These are phyloP conservation scores for Neosalanx taihuensis DNA, from an alignment of 2,797 vertebrate genomes.

Conservation along the genomic window DNA sequence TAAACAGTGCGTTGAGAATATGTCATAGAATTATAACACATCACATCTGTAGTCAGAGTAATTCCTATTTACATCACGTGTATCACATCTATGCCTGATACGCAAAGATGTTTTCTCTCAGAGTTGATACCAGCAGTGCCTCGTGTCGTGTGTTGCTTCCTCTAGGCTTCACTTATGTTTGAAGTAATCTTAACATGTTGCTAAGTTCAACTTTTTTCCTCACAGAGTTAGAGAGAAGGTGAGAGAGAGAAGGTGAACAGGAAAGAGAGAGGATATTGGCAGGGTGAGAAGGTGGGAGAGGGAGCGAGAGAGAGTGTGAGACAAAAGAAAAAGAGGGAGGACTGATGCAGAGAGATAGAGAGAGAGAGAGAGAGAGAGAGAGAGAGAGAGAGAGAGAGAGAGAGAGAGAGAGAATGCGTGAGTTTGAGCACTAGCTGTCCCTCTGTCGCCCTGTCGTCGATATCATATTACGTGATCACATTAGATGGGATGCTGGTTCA, in stretches of 20 bases:
- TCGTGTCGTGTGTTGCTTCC: no score
- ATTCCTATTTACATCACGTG: no score
- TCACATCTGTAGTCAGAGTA: background rate
- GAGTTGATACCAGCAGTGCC: no score
- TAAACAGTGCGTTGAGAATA: conserved; percentile 29
- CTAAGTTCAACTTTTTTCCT: no score
- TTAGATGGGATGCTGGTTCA: background rate
- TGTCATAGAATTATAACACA: background rate
- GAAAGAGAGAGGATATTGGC: no score
- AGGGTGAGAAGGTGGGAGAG: no score
- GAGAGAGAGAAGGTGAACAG: background rate
- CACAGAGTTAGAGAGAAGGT: background rate
- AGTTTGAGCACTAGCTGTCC: no score
- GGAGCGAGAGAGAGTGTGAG: no score
- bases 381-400: conserved; percentile 1
- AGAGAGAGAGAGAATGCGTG: background rate
- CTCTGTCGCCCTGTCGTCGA: background rate
- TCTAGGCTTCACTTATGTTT: no score
- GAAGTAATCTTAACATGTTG: no score
- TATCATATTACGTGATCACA: background rate
- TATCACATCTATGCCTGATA: no score
- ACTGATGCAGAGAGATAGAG: background rate
- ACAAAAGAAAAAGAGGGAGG: background rate
- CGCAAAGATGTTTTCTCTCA: no score
- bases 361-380: background rate